Evolutionary conservation across 2,113 vertebrate species (phyloP).

Genomic region (Probosciger aterrimus): DNA sequence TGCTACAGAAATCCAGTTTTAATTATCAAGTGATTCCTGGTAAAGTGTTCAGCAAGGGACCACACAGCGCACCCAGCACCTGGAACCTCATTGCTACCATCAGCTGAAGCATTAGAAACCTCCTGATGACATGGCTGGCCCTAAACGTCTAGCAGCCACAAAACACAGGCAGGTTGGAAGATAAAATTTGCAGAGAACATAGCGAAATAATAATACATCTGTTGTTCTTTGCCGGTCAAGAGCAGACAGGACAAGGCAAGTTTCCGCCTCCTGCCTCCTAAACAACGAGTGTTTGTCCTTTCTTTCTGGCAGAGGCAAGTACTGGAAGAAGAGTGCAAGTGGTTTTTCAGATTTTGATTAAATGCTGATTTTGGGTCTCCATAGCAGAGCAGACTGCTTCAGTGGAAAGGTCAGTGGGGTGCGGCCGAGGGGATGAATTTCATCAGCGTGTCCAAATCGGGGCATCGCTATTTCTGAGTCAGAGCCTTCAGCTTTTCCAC

Average conservation of each 20-base stretch:
- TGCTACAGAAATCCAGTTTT: background rate
- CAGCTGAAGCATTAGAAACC: background rate
- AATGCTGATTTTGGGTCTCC: background rate
- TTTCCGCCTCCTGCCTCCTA: background rate
- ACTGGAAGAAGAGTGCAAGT: background rate
- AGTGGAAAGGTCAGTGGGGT: background rate
- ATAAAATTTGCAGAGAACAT: background rate
- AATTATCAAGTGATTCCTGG: background rate
- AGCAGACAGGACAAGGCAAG: background rate
- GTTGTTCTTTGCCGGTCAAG: background rate
- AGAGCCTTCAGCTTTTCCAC: background rate
- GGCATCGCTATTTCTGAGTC: background rate
- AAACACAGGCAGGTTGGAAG: background rate
- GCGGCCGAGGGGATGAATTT: background rate
- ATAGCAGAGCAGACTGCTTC: background rate
- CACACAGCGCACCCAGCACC: background rate
- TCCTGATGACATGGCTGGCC: background rate
- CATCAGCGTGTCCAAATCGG: background rate
- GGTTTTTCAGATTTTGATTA: background rate
- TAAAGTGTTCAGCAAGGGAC: accelerated
- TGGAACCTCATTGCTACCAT: background rate
- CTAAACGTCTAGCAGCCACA: background rate
- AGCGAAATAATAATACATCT: background rate
- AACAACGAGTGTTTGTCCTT: background rate
- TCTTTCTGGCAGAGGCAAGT: background rate